These are phyloP conservation scores for Aphyosemion australe DNA, from an alignment of 2,113 vertebrate species.

Conservation along the genomic window DNA sequence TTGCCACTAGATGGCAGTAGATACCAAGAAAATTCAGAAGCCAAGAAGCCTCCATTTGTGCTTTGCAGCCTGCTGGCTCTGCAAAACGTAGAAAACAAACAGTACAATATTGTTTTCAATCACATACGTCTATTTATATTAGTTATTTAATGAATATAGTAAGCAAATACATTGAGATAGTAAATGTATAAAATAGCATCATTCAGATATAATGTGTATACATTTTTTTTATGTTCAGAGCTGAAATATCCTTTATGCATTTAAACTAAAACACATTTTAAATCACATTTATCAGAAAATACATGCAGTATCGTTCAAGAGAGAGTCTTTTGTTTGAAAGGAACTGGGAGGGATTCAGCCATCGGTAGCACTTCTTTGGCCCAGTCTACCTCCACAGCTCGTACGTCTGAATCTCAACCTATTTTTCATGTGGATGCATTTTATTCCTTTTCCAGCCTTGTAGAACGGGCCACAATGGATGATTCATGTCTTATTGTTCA, in stretches of 20 bases:
- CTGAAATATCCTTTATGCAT: too few relatives aligned
- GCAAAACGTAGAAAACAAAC: background rate
- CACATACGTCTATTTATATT: background rate
- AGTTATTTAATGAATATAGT: too few relatives aligned
- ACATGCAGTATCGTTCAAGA: background rate
- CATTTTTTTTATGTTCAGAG: background rate
- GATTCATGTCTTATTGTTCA: slow-evolving; percentile 75
- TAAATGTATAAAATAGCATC: too few relatives aligned
- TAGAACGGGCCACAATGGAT: slow-evolving; percentile 62
- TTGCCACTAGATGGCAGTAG: slow-evolving; percentile 53
- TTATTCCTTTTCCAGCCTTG: slow-evolving; percentile 23
- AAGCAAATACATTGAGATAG: too few relatives aligned
- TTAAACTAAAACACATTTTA: too few relatives aligned
- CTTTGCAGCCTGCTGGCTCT: background rate
- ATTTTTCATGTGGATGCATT: slow-evolving; percentile 28
- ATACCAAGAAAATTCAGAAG: slow-evolving; percentile 12
- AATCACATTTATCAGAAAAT: background rate
- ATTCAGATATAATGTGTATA: too few relatives aligned
- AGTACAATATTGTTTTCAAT: background rate
- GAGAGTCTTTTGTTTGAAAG: background rate
- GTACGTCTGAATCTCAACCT: slow-evolving; percentile 33
- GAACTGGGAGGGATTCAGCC: slow-evolving; percentile 19
- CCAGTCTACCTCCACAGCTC: slow-evolving; percentile 16
- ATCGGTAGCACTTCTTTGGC: slow-evolving; percentile 13
- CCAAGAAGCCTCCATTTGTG: background rate